Base-by-base conservation (phyloP, 2,797 vertebrate species). In the Microhierax caerulescens region DNA sequence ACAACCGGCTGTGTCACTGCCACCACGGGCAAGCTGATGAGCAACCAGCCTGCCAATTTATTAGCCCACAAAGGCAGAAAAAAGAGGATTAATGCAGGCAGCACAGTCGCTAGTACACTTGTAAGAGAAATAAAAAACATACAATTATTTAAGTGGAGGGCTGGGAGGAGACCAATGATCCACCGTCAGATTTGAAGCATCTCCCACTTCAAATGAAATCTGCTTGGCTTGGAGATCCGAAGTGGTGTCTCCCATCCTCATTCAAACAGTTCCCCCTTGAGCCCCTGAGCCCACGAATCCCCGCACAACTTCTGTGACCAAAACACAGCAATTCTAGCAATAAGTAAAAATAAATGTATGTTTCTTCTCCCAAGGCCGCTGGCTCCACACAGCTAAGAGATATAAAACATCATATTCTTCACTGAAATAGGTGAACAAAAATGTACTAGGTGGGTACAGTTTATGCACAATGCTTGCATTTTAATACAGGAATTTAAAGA, bases 271-370 rank as follows among this genome's bases (percentile, higher is more conserved):
- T 56, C 73, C 39, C 39, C 59, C 64, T 50, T 1, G 8, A 61
- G 51, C 4, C 60, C 47, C 78, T 9, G 39, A 37, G 45, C 16
- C 5, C 20, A 11, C 2, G 39, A 20, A 28, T 5, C 43, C 64
- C 50, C 2, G 7, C 9, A 12, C 64, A 59, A 18, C 54, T 48
- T n/a, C 77, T 7, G 16, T 43, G 9, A 11, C 9, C 51, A 7
- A 37, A 77, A 63, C 0, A 4, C 2, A 17, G 43, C 3, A 1
- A n/a, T 36, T 20, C 7, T 6, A 25, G n/a, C 0, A 1, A 78
- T 7, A 24, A 34, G 5, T 37, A 76, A 21, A 73, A 75, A 25
- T 1, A 67, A 93, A 54, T 16, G 36, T 7, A 7, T 1, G 8
- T 21, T 77, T 72, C 77, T 61, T 36, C n/a, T 90, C 47, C 65